Evolutionary conservation across 92 coral and sea anemone species (phyloP).

Genomic region (Zoanthus solanderi): DNA sequence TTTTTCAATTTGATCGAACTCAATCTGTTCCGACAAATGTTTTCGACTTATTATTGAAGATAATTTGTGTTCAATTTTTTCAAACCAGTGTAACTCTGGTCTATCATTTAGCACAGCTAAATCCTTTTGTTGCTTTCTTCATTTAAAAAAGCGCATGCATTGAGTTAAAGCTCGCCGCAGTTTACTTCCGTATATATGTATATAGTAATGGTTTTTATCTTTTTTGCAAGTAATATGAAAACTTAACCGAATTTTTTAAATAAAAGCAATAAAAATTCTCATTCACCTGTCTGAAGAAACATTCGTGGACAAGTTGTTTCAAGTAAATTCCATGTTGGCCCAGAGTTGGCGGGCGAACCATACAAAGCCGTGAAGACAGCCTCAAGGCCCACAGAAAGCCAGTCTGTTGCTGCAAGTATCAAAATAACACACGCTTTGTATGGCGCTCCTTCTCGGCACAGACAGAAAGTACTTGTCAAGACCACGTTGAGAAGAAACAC

Average conservation of each 20-base stretch:
- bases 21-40: no score
- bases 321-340: background rate
- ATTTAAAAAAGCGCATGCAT: no score
- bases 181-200: no score
- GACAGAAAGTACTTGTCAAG: slow-evolving; percentile 22
- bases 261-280: background rate
- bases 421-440: slow-evolving; percentile 20
- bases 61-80: no score
- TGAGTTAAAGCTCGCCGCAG: no score
- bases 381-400: slow-evolving; percentile 25
- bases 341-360: background rate
- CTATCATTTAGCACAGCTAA: no score
- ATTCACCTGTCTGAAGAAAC: slow-evolving; percentile 46
- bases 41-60: no score
- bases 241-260: no score
- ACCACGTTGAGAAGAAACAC: slow-evolving; percentile 34
- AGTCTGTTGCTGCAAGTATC: slow-evolving; percentile 32
- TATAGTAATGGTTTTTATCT: no score
- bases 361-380: slow-evolving; percentile 21
- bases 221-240: background rate
- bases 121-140: no score
- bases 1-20: no score
- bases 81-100: no score
- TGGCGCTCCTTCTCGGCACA: slow-evolving; percentile 24
- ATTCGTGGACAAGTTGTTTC: slow-evolving; percentile 34